A percentile compares a stretch with the other conserved stretches of the same genome.
Evolutionary conservation across 2,113 vertebrate genomes (phyloP).

Genomic region (Elachura formosa): DNA sequence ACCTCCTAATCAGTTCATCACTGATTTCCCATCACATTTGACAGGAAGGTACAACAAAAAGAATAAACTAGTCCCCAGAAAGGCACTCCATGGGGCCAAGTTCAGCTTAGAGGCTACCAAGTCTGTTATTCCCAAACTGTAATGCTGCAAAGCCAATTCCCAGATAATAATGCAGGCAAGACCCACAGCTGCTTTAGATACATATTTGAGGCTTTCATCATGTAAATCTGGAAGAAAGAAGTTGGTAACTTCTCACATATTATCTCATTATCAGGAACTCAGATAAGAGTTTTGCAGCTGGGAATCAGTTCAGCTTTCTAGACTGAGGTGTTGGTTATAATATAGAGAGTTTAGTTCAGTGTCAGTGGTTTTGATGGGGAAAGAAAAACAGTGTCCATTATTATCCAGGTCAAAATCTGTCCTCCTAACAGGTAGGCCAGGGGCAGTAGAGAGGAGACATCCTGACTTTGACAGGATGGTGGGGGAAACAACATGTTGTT

Average conservation of each 20-base stretch:
- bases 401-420: background rate
- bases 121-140: background rate
- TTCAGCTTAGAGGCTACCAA: background rate
- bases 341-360: background rate
- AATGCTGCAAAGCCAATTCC: background rate
- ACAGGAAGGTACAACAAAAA: background rate
- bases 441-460: background rate
- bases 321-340: background rate
- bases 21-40: background rate
- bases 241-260: background rate
- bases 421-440: background rate
- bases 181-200: background rate
- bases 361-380: background rate
- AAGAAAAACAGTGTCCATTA: background rate
- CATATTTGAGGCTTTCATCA: background rate
- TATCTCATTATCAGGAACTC: background rate
- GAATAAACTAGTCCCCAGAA: background rate
- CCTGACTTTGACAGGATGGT: background rate
- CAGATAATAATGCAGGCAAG: background rate
- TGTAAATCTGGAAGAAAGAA: background rate
- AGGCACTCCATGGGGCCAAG: background rate
- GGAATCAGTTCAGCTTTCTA: background rate
- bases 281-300: background rate
- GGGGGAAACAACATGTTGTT: background rate
- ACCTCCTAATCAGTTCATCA: background rate